Percentiles rank a stretch among this genome's conserved stretches.
Conservation (phyloP, 2,888 invertebrate genomes). For the Hipparchia semele region DNA sequence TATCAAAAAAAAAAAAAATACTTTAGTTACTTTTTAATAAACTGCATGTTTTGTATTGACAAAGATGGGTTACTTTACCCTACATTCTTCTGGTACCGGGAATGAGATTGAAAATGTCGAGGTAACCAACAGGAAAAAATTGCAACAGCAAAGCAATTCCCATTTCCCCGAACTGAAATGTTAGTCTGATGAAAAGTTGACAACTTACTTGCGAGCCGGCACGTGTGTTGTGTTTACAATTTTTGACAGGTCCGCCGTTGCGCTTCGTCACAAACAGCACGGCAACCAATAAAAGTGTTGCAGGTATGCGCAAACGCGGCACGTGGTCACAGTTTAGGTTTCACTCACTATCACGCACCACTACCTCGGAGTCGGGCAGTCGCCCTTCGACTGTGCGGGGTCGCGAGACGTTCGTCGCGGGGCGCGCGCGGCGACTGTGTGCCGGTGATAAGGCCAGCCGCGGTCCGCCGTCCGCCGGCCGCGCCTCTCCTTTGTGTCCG, state of each 20-base stretch:
- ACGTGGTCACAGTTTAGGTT: conserved; percentile 57
- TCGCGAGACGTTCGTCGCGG: conserved; percentile 64
- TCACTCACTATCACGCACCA: conserved; percentile 61
- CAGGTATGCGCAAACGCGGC: conserved; percentile 64
- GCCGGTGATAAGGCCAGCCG: conserved; percentile 76
- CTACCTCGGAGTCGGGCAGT: conserved; percentile 44
- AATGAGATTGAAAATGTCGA: neutral
- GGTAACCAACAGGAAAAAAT: neutral
- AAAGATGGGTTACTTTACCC: neutral
- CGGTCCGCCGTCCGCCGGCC: conserved; percentile 71
- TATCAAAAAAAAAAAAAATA: no score
- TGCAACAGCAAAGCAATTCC: conserved; percentile 6
- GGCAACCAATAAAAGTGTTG: conserved; percentile 56
- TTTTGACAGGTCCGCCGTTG: conserved; percentile 67
- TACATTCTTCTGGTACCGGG: neutral
- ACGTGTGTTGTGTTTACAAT: conserved; percentile 78
- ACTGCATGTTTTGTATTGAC: no score
- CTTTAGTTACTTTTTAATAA: no score
- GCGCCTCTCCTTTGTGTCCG: conserved; percentile 78
- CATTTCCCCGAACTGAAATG: neutral
- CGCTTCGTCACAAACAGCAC: conserved; percentile 53
- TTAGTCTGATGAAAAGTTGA: conserved; percentile 11
- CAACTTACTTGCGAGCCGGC: conserved; percentile 76
- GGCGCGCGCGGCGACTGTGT: conserved; percentile 75
- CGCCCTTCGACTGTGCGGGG: conserved; percentile 21